These are phyloP conservation scores for Galerucella pusilla DNA, from an alignment of 2,888 invertebrate species.

Conservation along the genomic window DNA sequence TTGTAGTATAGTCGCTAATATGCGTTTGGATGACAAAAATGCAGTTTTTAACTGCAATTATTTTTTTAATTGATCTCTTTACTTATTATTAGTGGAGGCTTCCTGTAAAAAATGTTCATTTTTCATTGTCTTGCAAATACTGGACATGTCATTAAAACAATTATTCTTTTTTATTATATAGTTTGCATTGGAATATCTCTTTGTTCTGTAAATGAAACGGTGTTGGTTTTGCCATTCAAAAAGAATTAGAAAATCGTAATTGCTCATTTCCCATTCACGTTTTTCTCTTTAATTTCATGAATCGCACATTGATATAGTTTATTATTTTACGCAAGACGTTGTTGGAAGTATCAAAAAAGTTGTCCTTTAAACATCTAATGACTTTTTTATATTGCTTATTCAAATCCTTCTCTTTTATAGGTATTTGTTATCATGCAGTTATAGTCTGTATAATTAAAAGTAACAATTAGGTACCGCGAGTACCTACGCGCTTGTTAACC, in stretches of 20 bases:
- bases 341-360: too few relatives aligned
- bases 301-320: neutral
- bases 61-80: conserved; percentile 34
- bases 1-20: conserved; percentile 25
- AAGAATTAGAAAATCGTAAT: conserved; percentile 1
- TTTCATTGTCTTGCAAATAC: conserved; percentile 25
- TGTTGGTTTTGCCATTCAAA: neutral
- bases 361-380: too few relatives aligned
- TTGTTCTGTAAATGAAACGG: neutral
- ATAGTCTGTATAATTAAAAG: too few relatives aligned
- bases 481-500: too few relatives aligned
- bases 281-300: neutral
- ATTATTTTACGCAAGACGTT: neutral
- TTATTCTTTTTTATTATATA: conserved; percentile 24
- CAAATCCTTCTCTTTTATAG: too few relatives aligned
- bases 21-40: conserved; percentile 29
- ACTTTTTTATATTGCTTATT: too few relatives aligned
- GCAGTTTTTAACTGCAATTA: conserved; percentile 29
- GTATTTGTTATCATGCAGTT: too few relatives aligned
- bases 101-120: conserved; percentile 33
- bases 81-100: conserved; percentile 32
- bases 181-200: conserved; percentile 14
- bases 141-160: conserved; percentile 26
- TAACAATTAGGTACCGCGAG: too few relatives aligned
- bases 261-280: neutral